Conservation (phyloP, 2,113 vertebrate species). For the Channa argus region DNA sequence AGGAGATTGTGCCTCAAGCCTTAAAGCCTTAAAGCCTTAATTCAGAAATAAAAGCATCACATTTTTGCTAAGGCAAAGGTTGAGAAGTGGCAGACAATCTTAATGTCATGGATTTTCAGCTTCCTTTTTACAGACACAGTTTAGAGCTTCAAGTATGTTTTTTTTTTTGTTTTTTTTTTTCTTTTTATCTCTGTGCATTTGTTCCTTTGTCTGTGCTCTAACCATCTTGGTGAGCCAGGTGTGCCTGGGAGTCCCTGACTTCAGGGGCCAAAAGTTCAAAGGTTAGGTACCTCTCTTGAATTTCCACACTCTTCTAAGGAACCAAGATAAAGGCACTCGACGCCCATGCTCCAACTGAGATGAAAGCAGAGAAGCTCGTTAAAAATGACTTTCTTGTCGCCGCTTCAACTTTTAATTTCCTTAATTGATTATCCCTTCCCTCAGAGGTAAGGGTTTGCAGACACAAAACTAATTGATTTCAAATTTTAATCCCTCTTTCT, state of each 20-base stretch:
- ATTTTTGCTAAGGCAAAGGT: background rate
- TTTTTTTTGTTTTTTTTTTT: background rate
- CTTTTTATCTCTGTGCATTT: constrained; percentile 15
- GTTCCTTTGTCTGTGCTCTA: constrained; percentile 17
- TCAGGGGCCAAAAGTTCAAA: constrained; percentile 52
- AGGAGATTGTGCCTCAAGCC: too few species aligned
- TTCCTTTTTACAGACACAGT: background rate
- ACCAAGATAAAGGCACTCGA: constrained; percentile 26
- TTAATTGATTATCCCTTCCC: constrained; percentile 78
- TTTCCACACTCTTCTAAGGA: constrained; percentile 35
- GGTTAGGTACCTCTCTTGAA: constrained; percentile 32
- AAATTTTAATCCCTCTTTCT: constrained; percentile 81
- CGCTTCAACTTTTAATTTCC: constrained; percentile 81
- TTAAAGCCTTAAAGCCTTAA: too few species aligned
- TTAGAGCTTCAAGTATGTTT: background rate
- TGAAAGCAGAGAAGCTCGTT: constrained; percentile 48
- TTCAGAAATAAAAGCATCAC: too few species aligned
- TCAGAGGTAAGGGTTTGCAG: constrained; percentile 72
- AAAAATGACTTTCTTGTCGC: constrained; percentile 73
- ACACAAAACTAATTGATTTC: constrained; percentile 81
- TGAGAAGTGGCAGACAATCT: background rate
- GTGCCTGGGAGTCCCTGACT: constrained; percentile 19
- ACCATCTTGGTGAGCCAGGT: constrained; percentile 45
- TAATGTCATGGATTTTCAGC: background rate
- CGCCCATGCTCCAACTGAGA: constrained; percentile 19